Evolutionary conservation across 2,888 invertebrate genomes (phyloP).

Genomic region (Trichopoda pennipes): DNA sequence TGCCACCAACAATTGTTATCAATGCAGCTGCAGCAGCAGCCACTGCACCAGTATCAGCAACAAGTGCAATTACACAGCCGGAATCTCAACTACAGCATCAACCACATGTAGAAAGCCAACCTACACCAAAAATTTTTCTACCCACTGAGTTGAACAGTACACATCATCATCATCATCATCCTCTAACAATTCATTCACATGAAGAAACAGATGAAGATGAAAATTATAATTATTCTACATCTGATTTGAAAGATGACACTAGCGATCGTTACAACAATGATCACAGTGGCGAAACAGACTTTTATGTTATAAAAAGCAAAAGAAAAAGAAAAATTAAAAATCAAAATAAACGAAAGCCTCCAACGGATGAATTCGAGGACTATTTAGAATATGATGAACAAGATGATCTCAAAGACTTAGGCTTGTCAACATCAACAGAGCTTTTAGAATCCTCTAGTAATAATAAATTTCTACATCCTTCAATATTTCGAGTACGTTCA

Average conservation of each 20-base stretch:
- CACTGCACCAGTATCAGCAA: conserved; percentile 58
- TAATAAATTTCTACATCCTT: conserved; percentile 2
- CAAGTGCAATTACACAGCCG: conserved; percentile 64
- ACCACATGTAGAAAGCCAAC: conserved; percentile 34
- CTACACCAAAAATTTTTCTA: conserved; percentile 45
- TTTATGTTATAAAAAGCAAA: conserved; percentile 75
- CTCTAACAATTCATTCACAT: conserved; percentile 46
- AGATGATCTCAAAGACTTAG: conserved; percentile 43
- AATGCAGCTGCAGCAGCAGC: conserved; percentile 72
- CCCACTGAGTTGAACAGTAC: conserved; percentile 59
- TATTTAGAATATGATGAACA: conserved; percentile 68
- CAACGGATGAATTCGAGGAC: conserved; percentile 72
- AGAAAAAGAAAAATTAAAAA: conserved; percentile 68
- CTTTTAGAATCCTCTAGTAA: conserved; percentile 15
- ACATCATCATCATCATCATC: conserved; percentile 62
- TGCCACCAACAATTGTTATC: conserved; percentile 74
- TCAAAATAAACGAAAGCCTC: conserved; percentile 72
- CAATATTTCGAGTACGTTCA: conserved; percentile 10
- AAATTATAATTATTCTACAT: conserved; percentile 54
- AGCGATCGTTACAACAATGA: conserved; percentile 52
- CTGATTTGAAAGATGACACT: conserved; percentile 47
- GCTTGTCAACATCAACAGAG: conserved; percentile 21
- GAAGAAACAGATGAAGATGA: conserved; percentile 31
- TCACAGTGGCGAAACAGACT: conserved; percentile 73
- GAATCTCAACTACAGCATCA: conserved; percentile 40